phyloP scores from a whole-genome alignment of 2,888 invertebrate genomes.

The Gortyna flavago region DNA sequence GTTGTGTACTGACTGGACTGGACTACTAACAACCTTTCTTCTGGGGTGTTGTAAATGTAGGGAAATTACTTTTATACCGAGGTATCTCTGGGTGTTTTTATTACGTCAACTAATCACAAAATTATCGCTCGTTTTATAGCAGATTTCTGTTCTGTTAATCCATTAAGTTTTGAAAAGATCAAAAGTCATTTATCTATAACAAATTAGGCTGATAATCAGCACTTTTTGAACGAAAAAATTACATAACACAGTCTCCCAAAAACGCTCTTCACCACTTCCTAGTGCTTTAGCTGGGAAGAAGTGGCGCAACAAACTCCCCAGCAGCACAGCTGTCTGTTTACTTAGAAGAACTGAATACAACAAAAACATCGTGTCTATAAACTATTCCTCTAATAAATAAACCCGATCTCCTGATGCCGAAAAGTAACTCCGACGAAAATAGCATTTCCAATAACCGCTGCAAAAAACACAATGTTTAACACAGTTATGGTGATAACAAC shows the following conservation, averaged over 20 bases:
- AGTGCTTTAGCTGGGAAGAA: too few species aligned
- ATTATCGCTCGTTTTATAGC: too few species aligned
- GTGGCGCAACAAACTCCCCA: too few species aligned
- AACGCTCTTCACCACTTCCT: too few species aligned
- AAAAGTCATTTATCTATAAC: too few species aligned
- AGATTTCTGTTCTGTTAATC: neutral
- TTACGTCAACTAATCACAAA: neutral
- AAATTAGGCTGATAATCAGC: too few species aligned
- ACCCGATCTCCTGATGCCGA: neutral
- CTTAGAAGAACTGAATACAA: too few species aligned
- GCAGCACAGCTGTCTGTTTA: too few species aligned
- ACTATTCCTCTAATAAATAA: neutral
- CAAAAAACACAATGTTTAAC: neutral
- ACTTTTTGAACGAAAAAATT: too few species aligned
- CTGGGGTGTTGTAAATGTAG: neutral
- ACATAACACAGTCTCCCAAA: too few species aligned
- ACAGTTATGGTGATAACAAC: neutral
- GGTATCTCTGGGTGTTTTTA: neutral
- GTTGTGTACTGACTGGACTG: slow-evolving; percentile 13
- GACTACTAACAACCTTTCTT: slow-evolving; percentile 8
- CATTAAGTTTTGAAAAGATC: neutral
- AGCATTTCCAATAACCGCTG: neutral
- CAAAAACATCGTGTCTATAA: neutral
- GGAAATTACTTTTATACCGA: neutral
- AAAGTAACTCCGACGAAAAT: neutral